Evolutionary conservation across 2,888 invertebrate genomes (phyloP).

Genomic region (Saturnia pavonia): DNA sequence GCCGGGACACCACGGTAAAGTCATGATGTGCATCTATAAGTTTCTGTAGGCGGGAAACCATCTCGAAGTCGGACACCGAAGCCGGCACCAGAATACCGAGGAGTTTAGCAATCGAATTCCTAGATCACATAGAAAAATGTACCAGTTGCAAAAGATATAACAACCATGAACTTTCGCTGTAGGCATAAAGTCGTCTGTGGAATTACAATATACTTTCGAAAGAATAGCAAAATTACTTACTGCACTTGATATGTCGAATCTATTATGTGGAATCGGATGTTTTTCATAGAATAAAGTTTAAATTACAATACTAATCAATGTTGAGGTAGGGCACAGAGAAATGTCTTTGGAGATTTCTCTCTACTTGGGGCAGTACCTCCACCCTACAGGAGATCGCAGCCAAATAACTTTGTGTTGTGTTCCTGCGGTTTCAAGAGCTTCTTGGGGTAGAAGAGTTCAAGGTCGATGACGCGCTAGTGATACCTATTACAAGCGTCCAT

Average conservation of each 20-base stretch:
- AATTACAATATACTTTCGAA: slow-evolving; percentile 23
- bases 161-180: slow-evolving; percentile 22
- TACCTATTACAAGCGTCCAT: too few relatives aligned
- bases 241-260: slow-evolving; percentile 1
- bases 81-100: slow-evolving; percentile 85
- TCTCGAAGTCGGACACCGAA: slow-evolving; percentile 88
- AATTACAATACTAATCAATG: too few relatives aligned
- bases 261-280: not conserved
- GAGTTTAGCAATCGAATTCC: slow-evolving; percentile 87
- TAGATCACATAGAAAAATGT: slow-evolving; percentile 37
- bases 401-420: too few relatives aligned
- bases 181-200: slow-evolving; percentile 5
- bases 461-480: too few relatives aligned
- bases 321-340: too few relatives aligned
- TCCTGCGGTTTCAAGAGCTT: too few relatives aligned
- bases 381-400: too few relatives aligned
- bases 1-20: slow-evolving; percentile 90
- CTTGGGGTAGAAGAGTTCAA: too few relatives aligned
- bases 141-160: slow-evolving; percentile 7
- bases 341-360: too few relatives aligned
- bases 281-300: too few relatives aligned
- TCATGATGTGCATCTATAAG: slow-evolving; percentile 93
- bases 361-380: too few relatives aligned
- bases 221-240: slow-evolving; percentile 9
- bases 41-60: slow-evolving; percentile 90